phyloP scores from a whole-genome alignment of 2,888 invertebrate species.

The Drosophila kokeensis region DNA sequence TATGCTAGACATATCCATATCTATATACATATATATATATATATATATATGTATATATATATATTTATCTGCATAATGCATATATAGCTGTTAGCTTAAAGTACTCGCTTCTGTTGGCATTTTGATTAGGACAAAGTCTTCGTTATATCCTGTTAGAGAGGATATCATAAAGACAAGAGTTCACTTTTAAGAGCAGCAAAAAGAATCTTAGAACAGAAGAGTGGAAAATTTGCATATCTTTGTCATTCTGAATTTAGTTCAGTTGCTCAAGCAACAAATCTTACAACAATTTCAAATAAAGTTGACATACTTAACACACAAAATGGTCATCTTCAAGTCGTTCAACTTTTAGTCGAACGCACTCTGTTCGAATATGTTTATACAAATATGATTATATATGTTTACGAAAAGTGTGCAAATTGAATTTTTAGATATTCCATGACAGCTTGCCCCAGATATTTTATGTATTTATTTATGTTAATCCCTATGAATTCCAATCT shows the following conservation, averaged over 20 bases:
- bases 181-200: background rate
- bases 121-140: conserved; percentile 12
- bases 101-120: background rate
- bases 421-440: conserved; percentile 2
- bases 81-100: background rate
- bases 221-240: background rate
- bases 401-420: conserved; percentile 4
- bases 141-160: background rate
- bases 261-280: background rate
- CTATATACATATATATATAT: background rate
- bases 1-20: conserved; percentile 54
- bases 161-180: background rate
- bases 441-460: background rate
- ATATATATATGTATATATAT: conserved; percentile 9
- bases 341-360: background rate
- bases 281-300: background rate
- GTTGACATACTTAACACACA: background rate
- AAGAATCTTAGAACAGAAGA: background rate
- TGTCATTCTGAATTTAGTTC: background rate
- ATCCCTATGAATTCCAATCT: conserved; percentile 20
- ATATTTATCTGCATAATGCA: background rate
- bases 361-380: background rate
- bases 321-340: background rate
- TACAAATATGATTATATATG: background rate
- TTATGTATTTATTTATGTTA: conserved; percentile 30